Evolutionary conservation across 2,113 vertebrate species (phyloP).

Genomic region (Bungarus multicinctus): DNA sequence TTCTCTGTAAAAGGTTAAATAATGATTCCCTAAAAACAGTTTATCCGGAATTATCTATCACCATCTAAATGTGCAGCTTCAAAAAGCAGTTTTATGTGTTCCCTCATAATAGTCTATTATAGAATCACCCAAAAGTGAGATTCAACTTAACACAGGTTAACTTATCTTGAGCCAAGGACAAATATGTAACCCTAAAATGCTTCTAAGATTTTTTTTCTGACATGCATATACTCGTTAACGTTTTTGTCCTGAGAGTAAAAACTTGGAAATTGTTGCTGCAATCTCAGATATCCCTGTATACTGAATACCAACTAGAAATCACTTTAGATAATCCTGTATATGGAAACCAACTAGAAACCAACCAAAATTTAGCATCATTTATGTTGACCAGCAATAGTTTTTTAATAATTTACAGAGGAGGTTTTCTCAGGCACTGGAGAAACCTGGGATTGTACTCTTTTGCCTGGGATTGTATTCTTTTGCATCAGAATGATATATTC

Average conservation of each 20-base stretch:
- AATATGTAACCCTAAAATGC: not conserved
- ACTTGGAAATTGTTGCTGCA: not conserved
- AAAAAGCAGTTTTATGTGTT: not conserved
- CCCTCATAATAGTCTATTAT: not conserved
- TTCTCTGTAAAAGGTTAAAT: not conserved
- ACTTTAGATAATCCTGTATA: not conserved
- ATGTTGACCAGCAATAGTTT: not conserved
- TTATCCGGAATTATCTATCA: not conserved
- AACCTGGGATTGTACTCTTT: not conserved
- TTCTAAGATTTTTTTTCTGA: not conserved
- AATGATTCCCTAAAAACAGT: not conserved
- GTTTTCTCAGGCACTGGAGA: not conserved
- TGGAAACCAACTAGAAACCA: not conserved
- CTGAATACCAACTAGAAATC: not conserved
- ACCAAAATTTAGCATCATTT: not conserved
- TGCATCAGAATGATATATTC: not conserved
- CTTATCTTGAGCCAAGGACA: not conserved
- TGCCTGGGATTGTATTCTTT: not conserved
- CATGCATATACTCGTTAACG: not conserved
- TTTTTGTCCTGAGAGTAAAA: not conserved
- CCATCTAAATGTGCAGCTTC: not conserved
- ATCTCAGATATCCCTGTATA: not conserved
- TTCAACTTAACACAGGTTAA: not conserved
- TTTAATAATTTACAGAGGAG: not conserved
- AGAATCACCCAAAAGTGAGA: not conserved